Base-by-base conservation (phyloP, 1,140 invertebrate species). In the Drosophila parabipectinata region DNA sequence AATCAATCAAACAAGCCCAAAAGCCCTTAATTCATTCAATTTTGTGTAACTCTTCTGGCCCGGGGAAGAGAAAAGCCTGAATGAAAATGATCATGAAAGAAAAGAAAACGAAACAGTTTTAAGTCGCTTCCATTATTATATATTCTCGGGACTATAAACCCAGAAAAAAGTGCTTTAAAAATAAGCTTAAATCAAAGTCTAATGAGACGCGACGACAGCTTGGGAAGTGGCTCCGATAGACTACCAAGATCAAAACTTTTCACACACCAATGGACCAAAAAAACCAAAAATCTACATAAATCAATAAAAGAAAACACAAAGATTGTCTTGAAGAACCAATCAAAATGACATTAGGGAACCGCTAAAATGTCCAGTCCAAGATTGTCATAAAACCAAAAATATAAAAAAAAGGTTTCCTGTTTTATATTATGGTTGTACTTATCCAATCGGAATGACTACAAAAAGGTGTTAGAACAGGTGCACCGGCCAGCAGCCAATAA, bases 301-400 rank as follows among this genome's bases (percentile, higher is more conserved):
- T 72, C 55, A 73, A 61, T 73, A 73, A 73, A 73, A 73, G 15
- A 72, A 77, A 82, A 78, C 74, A 56, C 39, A 21, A 21, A 18
- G 37, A 58, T 58, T 69, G 41, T 12, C 52, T 72, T 60, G 55
- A 39, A 58, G 57, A 79, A 77, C 60, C 53, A 54, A 83, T 82
- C 79, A 83, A 82, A 72, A 55, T 63, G 69, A 56, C 64, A 79
- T 71, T 71, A 78, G 47, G 59, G 67, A 69, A 57, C 72, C 78
- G 79, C 78, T 81, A 60, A 68, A 77, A 67, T 62, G 53, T 58
- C 73, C 44, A 28, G 56, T 10, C 56, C 12, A 39, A 54, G 69
- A 21, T 21, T 62, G 57, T 74, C 81, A 60, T 68, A 69, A 69
- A 69, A 48, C 41, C 3, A 10, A 14, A 1, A 34, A 56, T 14